Evolutionary conservation across 1,140 invertebrate genomes (phyloP).

Genomic region (Tribolium castaneum): DNA sequence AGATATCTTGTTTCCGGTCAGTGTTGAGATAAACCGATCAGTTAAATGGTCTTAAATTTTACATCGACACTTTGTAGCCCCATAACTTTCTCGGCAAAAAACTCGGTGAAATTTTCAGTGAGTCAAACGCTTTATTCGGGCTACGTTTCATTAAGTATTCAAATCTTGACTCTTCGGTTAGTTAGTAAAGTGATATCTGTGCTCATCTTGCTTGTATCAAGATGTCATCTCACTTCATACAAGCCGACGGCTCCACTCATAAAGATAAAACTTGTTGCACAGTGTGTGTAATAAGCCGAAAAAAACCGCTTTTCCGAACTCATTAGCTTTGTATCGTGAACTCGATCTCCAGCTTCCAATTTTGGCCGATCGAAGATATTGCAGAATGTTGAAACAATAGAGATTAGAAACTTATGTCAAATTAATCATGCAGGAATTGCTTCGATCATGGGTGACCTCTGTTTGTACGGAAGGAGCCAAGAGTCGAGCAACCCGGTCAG

Average conservation of each 20-base stretch:
- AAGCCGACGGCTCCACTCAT: constrained; percentile 27
- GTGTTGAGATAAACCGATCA: constrained; percentile 43
- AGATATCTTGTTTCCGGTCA: constrained; percentile 52
- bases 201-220: constrained; percentile 45
- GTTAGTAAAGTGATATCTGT: constrained; percentile 47
- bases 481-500: constrained; percentile 45
- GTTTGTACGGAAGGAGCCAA: constrained; percentile 48
- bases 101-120: background rate
- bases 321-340: constrained; percentile 10
- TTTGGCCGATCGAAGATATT: constrained; percentile 1
- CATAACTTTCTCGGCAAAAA: constrained; percentile 34
- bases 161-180: constrained; percentile 41
- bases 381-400: constrained; percentile 16
- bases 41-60: constrained; percentile 49
- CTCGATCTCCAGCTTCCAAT: constrained; percentile 11
- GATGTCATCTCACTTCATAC: constrained; percentile 47
- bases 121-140: background rate
- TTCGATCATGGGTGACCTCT: constrained; percentile 49
- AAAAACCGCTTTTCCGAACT: constrained; percentile 27
- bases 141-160: constrained; percentile 46
- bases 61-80: constrained; percentile 41
- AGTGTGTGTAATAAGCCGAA: background rate
- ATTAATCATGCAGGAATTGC: constrained; percentile 44
- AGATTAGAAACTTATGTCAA: constrained; percentile 38
- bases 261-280: background rate